A percentile compares a stretch with the other conserved stretches of the same genome.
Conservation (phyloP, 2,797 vertebrate species). For the Xenentodon cancila region DNA sequence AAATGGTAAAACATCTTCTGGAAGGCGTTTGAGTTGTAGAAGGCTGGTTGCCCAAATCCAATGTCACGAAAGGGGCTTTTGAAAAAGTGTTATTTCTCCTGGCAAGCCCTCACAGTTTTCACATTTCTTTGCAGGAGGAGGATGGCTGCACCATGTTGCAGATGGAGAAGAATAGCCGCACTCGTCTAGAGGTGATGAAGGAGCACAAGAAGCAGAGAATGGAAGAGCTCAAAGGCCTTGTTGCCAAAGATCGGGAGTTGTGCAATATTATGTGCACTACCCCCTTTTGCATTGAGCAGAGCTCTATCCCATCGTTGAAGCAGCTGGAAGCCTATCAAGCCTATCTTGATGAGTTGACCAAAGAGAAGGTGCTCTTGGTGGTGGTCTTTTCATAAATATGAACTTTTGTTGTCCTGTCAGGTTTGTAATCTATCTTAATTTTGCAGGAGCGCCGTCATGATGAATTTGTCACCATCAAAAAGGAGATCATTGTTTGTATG, state of each 20-base stretch:
- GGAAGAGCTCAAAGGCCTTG: conserved; percentile 85
- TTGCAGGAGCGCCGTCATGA: conserved; percentile 82
- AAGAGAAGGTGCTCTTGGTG: conserved; percentile 83
- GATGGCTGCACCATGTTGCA: conserved; percentile 88
- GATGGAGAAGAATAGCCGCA: conserved; percentile 89
- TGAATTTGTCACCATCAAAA: conserved; percentile 86
- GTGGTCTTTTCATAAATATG: too few species aligned
- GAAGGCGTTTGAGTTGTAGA: too few species aligned
- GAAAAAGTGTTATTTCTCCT: too few species aligned
- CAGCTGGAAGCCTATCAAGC: conserved; percentile 83
- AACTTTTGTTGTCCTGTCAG: neutral
- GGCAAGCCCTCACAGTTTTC: neutral
- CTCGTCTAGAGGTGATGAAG: conserved; percentile 82
- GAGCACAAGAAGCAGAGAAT: conserved; percentile 88
- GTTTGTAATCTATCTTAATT: neutral
- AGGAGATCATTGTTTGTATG: conserved; percentile 87
- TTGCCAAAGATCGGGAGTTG: conserved; percentile 84
- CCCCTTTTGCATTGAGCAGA: conserved; percentile 67
- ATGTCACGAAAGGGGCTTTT: too few species aligned
- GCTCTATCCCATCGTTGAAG: conserved; percentile 82
- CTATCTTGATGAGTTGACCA: conserved; percentile 78
- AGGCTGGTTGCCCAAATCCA: too few species aligned
- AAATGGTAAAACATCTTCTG: too few species aligned
- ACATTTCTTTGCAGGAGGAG: conserved; percentile 78
- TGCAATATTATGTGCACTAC: conserved; percentile 86